phyloP scores from a whole-genome alignment of 64 coral and sea anemone genomes.

The Montipora capricornis region DNA sequence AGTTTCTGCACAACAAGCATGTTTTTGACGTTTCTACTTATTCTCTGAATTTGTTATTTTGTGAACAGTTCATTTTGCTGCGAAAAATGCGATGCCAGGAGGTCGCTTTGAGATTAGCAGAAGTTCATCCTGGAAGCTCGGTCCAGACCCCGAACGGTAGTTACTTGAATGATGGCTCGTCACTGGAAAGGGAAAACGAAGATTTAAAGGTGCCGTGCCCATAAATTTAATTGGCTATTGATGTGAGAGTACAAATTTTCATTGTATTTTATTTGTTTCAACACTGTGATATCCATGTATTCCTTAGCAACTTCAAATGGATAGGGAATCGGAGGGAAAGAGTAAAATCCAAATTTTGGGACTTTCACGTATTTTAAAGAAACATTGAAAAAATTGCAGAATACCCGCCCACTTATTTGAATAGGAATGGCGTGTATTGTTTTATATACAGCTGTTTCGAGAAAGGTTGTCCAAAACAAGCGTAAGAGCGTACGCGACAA shows the following conservation, averaged over 20 bases:
- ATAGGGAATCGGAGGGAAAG: no score
- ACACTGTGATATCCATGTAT: not conserved
- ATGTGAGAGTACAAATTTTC: not conserved
- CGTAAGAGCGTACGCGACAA: no score
- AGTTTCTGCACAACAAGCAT: no score
- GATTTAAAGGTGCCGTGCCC: conserved; percentile 67
- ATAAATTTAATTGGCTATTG: not conserved
- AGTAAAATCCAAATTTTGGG: no score
- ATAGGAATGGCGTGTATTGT: no score
- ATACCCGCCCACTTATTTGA: no score
- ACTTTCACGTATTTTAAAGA: no score
- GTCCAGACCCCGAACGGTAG: conserved; percentile 45
- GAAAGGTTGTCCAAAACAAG: no score
- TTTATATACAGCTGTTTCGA: no score
- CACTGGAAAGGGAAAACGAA: conserved; percentile 84
- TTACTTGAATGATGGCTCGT: conserved; percentile 45
- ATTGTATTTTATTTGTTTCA: not conserved
- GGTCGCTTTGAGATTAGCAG: conserved; percentile 39
- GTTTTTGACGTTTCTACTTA: no score
- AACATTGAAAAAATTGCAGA: no score
- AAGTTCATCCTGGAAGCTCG: conserved; percentile 44
- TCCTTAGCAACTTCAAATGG: no score
- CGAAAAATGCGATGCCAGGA: conserved; percentile 30
- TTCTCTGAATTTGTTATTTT: not conserved
- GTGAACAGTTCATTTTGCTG: conserved; percentile 9